A percentile compares a stretch with the other conserved stretches of the same genome.
These are phyloP conservation scores for Sesamia nonagrioides DNA, from an alignment of 1,140 invertebrate species.

Conservation along the genomic window DNA sequence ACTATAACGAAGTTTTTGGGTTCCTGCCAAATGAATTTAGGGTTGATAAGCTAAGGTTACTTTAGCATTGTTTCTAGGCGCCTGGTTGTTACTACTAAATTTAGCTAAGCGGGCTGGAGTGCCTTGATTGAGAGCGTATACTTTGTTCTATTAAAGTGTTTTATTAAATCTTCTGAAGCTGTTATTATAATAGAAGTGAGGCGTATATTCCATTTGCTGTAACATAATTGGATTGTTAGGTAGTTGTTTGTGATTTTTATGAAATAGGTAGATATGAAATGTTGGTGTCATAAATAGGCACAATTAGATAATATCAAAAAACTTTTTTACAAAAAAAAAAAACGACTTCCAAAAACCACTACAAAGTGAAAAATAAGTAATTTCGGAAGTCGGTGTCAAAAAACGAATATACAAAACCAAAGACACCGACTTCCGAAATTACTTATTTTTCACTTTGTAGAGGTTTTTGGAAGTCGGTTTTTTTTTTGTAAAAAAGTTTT, in stretches of 20 bases:
- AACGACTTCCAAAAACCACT: no score
- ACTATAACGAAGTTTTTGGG: constrained; percentile 67
- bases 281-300: no score
- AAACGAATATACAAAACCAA: no score
- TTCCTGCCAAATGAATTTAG: constrained; percentile 73
- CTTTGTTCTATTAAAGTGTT: constrained; percentile 31
- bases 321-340: no score
- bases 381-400: no score
- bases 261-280: no score
- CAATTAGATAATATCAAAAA: no score
- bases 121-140: constrained; percentile 42
- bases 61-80: constrained; percentile 70
- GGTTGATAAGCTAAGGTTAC: constrained; percentile 78
- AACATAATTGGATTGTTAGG: not conserved
- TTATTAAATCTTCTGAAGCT: not conserved
- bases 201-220: not conserved
- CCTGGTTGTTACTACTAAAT: constrained; percentile 53
- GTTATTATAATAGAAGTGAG: not conserved
- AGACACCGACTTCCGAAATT: no score
- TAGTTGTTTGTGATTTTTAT: not conserved
- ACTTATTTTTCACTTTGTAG: no score
- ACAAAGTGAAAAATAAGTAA: no score
- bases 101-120: constrained; percentile 53
- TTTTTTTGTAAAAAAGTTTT: no score
- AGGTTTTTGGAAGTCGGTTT: no score